These are phyloP conservation scores for Cinclus cinclus DNA, from an alignment of 2,113 vertebrate species.

Conservation along the genomic window DNA sequence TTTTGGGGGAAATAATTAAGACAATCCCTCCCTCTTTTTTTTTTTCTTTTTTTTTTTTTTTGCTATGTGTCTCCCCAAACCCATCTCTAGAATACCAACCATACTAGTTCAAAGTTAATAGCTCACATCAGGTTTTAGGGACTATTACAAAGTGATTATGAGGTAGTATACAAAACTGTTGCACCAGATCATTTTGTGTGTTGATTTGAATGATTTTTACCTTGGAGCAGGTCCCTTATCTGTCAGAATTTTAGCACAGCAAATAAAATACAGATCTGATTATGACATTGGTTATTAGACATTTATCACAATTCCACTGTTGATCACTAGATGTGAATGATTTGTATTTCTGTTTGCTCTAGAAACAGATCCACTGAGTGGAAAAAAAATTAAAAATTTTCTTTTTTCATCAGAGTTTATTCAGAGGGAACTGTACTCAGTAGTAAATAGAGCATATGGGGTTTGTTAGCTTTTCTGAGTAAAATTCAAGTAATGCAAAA, in stretches of 20 bases:
- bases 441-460: not conserved
- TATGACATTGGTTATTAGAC: not conserved
- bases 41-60: not conserved
- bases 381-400: not conserved
- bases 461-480: not conserved
- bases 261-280: not conserved
- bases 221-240: not conserved
- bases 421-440: not conserved
- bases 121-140: not conserved
- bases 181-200: not conserved
- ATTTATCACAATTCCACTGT: not conserved
- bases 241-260: not conserved
- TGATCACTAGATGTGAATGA: accelerated
- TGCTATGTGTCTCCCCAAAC: not conserved
- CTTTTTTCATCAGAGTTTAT: not conserved
- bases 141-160: not conserved
- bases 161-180: not conserved
- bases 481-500: not conserved
- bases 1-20: not conserved
- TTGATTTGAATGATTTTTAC: not conserved
- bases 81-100: not conserved
- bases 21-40: not conserved
- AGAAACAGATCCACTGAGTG: not conserved
- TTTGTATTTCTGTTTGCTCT: not conserved
- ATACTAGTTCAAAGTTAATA: not conserved